Base-by-base conservation (phyloP, 2,888 invertebrate genomes). In the Caenorhabditis sinica region DNA sequence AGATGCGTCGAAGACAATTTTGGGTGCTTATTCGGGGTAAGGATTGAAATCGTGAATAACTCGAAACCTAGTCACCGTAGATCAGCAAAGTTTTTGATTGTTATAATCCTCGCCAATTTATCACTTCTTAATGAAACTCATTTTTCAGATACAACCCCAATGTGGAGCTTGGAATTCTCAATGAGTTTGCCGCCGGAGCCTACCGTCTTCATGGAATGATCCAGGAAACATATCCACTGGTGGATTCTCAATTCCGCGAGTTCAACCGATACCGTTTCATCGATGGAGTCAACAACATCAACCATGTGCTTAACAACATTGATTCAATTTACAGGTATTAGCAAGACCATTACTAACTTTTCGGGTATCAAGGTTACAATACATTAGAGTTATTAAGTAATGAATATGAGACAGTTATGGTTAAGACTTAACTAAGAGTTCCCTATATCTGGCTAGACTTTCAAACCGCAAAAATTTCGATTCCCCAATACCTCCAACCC, bases 121-220 rank as follows among this genome's bases (percentile, higher is more conserved):
- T 33, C 8, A 6, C 8, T 8, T 4, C 5, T 8, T 33, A 4
- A 33, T 33, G 33, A 33, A 33, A n/a, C n/a, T 33, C 4, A 8
- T 6, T 33, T 51, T 83, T 15, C 75, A 87, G 88, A 36, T 99
- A 99, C 93, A 94, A 98, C 93, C 94, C 96, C 0, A 94, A 95
- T 56, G 89, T 96, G 0, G 95, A 98, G 93, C 96, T 98, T 0
- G 95, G 96, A 2, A 95, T 99, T 88, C 95, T 97, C 1, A 98
- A 98, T 93, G 97, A 96, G 49, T 99, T 99, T 93, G 97, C 98
- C 0, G 97, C 98, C 0, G 98, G 97, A 15, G 98, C 98, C 0
- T 94, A 98, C 69, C 95, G 94, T 81, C 98, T 99, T 0, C 99
- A 99, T 93, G 96, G 97, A 0, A 94, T 99, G 84, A 97, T 99